Conservation (phyloP, 1,140 invertebrate genomes). For the Bombus balteatus region DNA sequence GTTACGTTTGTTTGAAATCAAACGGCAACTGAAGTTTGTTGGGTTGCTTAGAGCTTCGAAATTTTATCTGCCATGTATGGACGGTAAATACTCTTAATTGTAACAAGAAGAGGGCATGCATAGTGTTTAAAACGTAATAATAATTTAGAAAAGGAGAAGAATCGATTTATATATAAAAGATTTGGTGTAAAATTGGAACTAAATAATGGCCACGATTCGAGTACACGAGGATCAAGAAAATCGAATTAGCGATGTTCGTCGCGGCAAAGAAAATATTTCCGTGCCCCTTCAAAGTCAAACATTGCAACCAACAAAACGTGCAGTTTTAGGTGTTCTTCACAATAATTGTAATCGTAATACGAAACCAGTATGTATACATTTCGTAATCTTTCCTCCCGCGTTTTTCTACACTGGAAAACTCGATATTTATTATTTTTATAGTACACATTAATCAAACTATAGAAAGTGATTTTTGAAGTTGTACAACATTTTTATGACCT, state of each 20-base stretch:
- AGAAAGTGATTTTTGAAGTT: not conserved
- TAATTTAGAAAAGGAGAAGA: slow-evolving; percentile 32
- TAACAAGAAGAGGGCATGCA: slow-evolving; percentile 57
- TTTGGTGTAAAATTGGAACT: slow-evolving; percentile 37
- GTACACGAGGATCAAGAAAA: slow-evolving; percentile 88
- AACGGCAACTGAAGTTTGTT: slow-evolving; percentile 72
- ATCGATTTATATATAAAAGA: slow-evolving; percentile 29
- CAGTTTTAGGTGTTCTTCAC: slow-evolving; percentile 83
- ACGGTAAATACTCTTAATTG: slow-evolving; percentile 43
- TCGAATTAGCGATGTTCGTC: slow-evolving; percentile 69
- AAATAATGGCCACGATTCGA: slow-evolving; percentile 85
- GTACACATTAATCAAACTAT: not conserved
- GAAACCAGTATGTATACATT: slow-evolving; percentile 79
- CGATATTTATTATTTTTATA: not conserved
- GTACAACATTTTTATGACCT: not conserved
- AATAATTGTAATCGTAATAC: slow-evolving; percentile 75
- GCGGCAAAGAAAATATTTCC: slow-evolving; percentile 80
- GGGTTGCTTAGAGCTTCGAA: slow-evolving; percentile 50
- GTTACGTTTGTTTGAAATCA: slow-evolving; percentile 75
- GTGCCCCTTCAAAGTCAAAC: slow-evolving; percentile 74
- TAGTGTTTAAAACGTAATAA: slow-evolving; percentile 54
- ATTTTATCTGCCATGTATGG: slow-evolving; percentile 59
- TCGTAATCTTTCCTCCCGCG: slow-evolving; percentile 10
- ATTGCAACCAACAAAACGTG: slow-evolving; percentile 83
- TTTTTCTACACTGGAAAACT: not conserved